Conservation (phyloP, 2,113 vertebrate species). For the Caracal caracal region DNA sequence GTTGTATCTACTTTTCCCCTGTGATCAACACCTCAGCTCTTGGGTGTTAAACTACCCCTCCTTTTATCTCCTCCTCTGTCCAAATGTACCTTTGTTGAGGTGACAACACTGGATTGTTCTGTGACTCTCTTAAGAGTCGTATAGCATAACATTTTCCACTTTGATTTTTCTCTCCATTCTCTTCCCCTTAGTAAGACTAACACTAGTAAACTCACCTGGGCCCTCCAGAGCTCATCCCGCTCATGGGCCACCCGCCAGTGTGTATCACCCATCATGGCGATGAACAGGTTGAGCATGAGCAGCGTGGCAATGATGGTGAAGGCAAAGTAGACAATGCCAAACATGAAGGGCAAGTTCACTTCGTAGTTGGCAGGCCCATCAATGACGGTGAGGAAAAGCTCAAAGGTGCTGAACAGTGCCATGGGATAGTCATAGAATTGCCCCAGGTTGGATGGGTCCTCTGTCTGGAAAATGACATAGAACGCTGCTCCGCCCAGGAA, state of each 20-base stretch:
- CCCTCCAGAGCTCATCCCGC: constrained; percentile 95
- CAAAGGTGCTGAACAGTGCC: constrained; percentile 93
- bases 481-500: constrained; percentile 86
- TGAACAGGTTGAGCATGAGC: constrained; percentile 95
- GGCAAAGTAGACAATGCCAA: constrained; percentile 88
- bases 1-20: neutral
- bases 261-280: constrained; percentile 98
- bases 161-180: neutral
- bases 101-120: neutral
- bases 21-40: neutral
- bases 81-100: neutral
- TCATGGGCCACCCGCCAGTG: constrained; percentile 95
- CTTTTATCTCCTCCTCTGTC: neutral
- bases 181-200: neutral
- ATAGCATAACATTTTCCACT: neutral
- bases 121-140: neutral
- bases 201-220: constrained; percentile 87
- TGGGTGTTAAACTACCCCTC: neutral
- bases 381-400: constrained; percentile 94
- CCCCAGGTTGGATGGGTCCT: constrained; percentile 88
- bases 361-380: constrained; percentile 94
- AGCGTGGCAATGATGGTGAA: constrained; percentile 93
- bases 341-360: constrained; percentile 90
- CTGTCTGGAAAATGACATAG: constrained; percentile 95
- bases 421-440: constrained; percentile 91